phyloP scores from a whole-genome alignment of 2,113 vertebrate genomes.

The Pelmatolapia mariae region DNA sequence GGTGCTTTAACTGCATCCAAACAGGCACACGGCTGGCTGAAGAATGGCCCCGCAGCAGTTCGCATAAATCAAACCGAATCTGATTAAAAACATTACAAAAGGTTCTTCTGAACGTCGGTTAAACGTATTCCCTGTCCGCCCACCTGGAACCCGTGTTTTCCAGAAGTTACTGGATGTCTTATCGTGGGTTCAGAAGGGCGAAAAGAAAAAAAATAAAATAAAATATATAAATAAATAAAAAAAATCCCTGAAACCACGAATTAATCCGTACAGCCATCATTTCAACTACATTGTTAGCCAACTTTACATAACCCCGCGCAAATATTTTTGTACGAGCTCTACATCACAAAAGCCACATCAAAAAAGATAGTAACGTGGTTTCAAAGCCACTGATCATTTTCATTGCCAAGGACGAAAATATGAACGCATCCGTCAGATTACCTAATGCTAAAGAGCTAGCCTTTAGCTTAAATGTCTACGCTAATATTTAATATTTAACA shows the following conservation, averaged over 20 bases:
- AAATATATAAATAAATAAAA: neutral
- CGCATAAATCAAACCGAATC: neutral
- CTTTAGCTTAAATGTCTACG: neutral
- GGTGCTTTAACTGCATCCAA: neutral
- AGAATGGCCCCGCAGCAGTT: neutral
- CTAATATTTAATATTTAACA: neutral
- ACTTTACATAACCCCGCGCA: neutral
- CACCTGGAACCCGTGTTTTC: neutral
- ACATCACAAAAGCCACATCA: neutral
- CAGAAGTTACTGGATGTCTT: neutral
- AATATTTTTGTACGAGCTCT: accelerated
- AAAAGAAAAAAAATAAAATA: neutral
- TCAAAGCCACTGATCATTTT: neutral
- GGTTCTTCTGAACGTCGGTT: neutral
- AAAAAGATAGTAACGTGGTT: too few species aligned
- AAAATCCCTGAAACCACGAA: neutral
- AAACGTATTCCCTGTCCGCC: neutral
- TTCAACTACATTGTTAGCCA: neutral
- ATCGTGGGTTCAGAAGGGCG: neutral
- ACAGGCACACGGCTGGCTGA: neutral
- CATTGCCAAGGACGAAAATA: neutral
- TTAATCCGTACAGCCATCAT: neutral
- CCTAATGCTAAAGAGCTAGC: neutral
- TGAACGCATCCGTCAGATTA: neutral
- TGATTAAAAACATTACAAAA: neutral